Conservation (phyloP, 2,797 vertebrate genomes). For the Pangasius krempfi region DNA sequence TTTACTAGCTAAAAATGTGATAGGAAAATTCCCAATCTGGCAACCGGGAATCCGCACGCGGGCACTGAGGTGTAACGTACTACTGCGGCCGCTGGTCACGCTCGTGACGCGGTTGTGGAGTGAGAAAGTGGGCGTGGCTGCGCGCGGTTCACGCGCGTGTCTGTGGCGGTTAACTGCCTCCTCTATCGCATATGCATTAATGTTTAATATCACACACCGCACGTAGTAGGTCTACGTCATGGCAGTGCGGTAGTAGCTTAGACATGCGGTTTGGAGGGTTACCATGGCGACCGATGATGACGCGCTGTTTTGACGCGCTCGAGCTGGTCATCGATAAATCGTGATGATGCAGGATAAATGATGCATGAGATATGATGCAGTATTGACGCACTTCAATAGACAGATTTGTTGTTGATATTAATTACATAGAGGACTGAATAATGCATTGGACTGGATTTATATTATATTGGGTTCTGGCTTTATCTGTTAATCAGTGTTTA, state of each 20-base stretch:
- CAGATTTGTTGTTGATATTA: not conserved
- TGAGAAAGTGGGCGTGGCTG: conserved; percentile 10
- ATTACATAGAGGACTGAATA: not conserved
- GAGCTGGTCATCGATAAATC: not conserved
- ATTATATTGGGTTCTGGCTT: not conserved
- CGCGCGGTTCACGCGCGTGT: not conserved
- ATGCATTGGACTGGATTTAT: not conserved
- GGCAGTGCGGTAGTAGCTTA: not conserved
- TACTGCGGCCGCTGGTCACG: not conserved
- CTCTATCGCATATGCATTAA: not conserved
- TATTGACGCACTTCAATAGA: not conserved
- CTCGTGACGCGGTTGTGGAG: not conserved
- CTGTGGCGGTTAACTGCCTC: not conserved
- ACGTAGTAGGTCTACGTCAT: not conserved
- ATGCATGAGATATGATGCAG: conserved; percentile 17
- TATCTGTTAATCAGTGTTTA: not conserved
- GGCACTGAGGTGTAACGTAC: not conserved
- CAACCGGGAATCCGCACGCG: not conserved
- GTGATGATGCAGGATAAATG: not conserved
- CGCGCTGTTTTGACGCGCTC: conserved; percentile 13
- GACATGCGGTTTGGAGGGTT: not conserved
- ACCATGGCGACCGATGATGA: conserved; percentile 1
- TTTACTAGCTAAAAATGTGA: not conserved
- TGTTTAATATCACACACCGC: not conserved
- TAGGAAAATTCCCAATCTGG: not conserved